A percentile compares a stretch with the other conserved stretches of the same genome.
phyloP scores from a whole-genome alignment of 2,888 invertebrate species.

The Trachelus iudaicus region DNA sequence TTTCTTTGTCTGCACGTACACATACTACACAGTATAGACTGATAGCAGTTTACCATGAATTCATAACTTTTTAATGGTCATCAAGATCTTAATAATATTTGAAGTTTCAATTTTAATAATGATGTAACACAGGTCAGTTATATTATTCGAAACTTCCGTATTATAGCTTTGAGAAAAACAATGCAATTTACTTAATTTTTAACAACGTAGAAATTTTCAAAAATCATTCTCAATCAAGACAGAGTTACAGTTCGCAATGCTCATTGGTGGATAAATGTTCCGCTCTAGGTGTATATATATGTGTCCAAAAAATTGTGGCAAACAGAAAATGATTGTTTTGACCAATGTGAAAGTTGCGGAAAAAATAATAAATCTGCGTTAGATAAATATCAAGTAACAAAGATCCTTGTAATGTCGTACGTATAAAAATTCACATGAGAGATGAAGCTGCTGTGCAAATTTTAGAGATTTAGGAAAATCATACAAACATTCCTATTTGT shows the following conservation, averaged over 20 bases:
- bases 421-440: not conserved
- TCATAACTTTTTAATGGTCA: not conserved
- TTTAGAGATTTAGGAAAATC: not conserved
- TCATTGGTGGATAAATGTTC: not conserved
- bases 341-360: not conserved
- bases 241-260: not conserved
- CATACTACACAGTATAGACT: not conserved
- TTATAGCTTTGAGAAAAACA: not conserved
- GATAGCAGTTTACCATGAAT: not conserved
- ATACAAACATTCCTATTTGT: not conserved
- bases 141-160: not conserved
- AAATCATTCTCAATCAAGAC: not conserved
- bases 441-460: not conserved
- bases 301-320: not conserved
- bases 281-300: not conserved
- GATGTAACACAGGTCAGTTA: not conserved
- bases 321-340: not conserved
- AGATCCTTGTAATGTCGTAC: not conserved
- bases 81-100: not conserved
- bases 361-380: not conserved
- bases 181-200: not conserved
- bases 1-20: not conserved
- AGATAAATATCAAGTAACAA: not conserved
- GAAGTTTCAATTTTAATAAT: not conserved
- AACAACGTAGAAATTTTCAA: not conserved